Evolutionary conservation across 2,113 vertebrate species (phyloP).

Genomic region (Myanophis thanlyinensis): DNA sequence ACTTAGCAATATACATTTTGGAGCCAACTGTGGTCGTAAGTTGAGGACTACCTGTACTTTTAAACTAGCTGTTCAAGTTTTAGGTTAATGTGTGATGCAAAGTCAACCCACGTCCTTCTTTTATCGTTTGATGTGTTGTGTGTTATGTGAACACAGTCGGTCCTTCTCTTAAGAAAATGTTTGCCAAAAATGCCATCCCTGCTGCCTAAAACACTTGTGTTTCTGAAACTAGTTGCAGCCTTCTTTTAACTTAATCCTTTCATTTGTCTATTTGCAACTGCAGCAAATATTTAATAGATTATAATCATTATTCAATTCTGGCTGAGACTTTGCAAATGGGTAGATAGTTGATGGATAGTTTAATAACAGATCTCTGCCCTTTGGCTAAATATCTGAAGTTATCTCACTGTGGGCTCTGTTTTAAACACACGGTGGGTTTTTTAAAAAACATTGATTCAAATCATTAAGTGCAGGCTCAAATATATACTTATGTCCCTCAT

Average conservation of each 20-base stretch:
- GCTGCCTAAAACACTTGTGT: neutral
- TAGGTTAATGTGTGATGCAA: neutral
- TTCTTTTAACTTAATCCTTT: neutral
- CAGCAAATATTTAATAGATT: neutral
- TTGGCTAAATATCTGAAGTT: neutral
- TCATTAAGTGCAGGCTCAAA: neutral
- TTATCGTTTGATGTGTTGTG: neutral
- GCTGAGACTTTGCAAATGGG: neutral
- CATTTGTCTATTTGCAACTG: neutral
- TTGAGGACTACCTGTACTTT: neutral
- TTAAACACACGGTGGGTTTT: neutral
- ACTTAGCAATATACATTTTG: no score
- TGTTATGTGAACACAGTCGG: neutral
- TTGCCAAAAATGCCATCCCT: neutral
- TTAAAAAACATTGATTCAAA: neutral
- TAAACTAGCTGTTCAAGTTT: neutral
- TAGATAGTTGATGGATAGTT: neutral
- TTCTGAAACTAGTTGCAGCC: neutral
- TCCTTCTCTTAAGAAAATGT: neutral
- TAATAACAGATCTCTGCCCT: conserved; percentile 23
- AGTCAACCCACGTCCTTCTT: neutral
- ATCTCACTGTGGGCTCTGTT: neutral
- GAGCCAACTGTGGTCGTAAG: no score
- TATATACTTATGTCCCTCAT: neutral
- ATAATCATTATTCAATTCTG: neutral